Evolutionary conservation across 2,888 invertebrate species (phyloP), one percentile per base, ranked within the genome.

Genomic region (Lordiphosa andalusiaca): DNA sequence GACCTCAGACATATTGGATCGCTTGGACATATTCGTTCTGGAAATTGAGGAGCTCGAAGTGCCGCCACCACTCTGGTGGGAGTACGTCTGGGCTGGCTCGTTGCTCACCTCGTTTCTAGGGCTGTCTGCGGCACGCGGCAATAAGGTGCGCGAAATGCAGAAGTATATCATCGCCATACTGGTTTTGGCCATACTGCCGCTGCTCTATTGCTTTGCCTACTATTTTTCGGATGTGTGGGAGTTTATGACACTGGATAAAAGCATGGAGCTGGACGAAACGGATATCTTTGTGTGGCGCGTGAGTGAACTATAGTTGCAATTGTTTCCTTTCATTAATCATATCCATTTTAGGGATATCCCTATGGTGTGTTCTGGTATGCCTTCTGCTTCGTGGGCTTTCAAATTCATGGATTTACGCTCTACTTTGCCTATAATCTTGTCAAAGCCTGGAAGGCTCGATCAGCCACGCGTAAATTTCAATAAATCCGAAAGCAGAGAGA

Each of bases 311-410:
- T 7, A 6, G 2, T 25, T 25, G 25, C 25, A 7, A 25, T 25
- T 25, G 25, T 25, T 25, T 25, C 25, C 3, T 25, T 7, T 37
- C n/a, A 36, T 39, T n/a, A 6, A 5, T 5, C 0, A 12, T 25
- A 5, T 19, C 25, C 0, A 3, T 49, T 3, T 10, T 91, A 96
- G 95, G 95, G 94, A 12, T 94, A 95, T 88, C 98, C 98, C 0
- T 96, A 97, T 86, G 97, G 96, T 12, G 91, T 98, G 23, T 91
- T 98, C 62, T 98, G 97, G 98, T 97, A 96, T 88, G 95, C 94
- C 60, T 98, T 98, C 89, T 93, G 98, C 67, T 90, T 96, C 42
- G 90, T 96, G 9, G 96, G 95, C 5, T 92, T 95, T 38, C 98
- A 98, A 91, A 94, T 98, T 50, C 97, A 97, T 89, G 91, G 93